Evolutionary conservation across 2,888 invertebrate genomes (phyloP), one percentile per base, ranked within the genome.

Genomic region (Dioctria linearis): DNA sequence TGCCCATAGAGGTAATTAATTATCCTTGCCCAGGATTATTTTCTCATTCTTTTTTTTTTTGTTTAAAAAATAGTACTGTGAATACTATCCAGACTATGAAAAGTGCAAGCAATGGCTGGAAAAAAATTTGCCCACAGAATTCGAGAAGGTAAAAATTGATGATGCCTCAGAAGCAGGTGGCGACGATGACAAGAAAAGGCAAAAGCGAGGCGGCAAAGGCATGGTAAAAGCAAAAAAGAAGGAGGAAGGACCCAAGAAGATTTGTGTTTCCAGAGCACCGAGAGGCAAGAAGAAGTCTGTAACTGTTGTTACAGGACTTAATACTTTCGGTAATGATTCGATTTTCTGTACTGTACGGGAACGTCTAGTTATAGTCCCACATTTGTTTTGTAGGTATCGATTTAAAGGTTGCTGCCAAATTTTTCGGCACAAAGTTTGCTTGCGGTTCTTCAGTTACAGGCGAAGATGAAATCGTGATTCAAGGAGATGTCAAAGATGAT

Each of bases 401-500:
- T 89, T 90, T 99, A 82, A 99, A 99, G 90, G 96, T 96, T 83
- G 99, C 99, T 79, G 96, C 98, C 46, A 99, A 99, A 89, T 97
- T 96, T 88, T 99, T 99, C 90, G 97, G 98, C 59, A 96, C 96
- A 80, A 97, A 95, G 89, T 99, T 99, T 91, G 98, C 99, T 4
- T 99, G 99, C 90, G 99, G 99, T n/a, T 97, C 98, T 5, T 99
- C 99, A 8, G 98, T 99, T 1, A 98, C 98, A 46, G 98, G 98
- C 5, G 97, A 98, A 84, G 99, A 99, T 91, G 99, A 99, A 90
- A 99, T 99, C 87, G 99, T 99, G 66, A 98, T 99, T 87, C 99
- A 99, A 90, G 99, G 98, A 79, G 98, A 99, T 90, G 98, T 99
- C 0, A 98, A 99, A 90, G 98, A 99, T 91, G 99, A 99, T 85